phyloP scores from a whole-genome alignment of 2,797 vertebrate genomes.

The Typhlichthys eigenmanni region DNA sequence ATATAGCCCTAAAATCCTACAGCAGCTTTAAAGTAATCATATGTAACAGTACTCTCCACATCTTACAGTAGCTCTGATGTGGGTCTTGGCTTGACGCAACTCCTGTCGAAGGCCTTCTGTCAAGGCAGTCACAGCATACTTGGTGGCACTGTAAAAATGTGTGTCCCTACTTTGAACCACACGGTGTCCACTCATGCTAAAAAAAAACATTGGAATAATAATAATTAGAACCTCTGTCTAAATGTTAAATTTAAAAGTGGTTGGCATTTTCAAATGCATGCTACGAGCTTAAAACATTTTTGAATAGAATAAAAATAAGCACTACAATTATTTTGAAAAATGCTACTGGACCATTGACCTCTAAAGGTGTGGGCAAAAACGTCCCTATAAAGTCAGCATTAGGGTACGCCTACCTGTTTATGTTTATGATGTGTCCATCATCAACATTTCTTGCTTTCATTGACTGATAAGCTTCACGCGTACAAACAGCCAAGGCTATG shows the following conservation, averaged over 20 bases:
- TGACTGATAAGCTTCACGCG: slow-evolving; percentile 86
- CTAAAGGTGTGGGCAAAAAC: not conserved
- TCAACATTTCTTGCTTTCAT: slow-evolving; percentile 89
- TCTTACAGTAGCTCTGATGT: slow-evolving; percentile 90
- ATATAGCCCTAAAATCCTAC: no score
- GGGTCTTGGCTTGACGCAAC: slow-evolving; percentile 88
- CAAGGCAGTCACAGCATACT: slow-evolving; percentile 90
- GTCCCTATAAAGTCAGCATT: slow-evolving; percentile 4
- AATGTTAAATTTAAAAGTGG: no score
- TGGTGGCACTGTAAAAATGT: slow-evolving; percentile 95
- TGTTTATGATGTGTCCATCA: slow-evolving; percentile 89
- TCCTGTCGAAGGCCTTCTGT: slow-evolving; percentile 94
- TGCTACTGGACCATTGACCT: not conserved
- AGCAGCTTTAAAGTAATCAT: slow-evolving; percentile 42
- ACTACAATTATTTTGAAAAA: no score
- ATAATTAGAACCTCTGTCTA: no score
- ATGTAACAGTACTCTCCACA: not conserved
- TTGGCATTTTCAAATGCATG: no score
- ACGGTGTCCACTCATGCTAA: slow-evolving; percentile 90
- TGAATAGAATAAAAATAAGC: no score
- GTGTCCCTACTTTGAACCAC: slow-evolving; percentile 77
- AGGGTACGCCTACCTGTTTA: slow-evolving; percentile 80
- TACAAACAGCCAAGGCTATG: slow-evolving; percentile 91
- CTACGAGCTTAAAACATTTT: no score
- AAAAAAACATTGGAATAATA: slow-evolving; percentile 65